Percentiles rank a stretch among this genome's conserved stretches.
These are phyloP conservation scores for Mactromeris polynyma DNA, from an alignment of 2,888 invertebrate species.

Conservation along the genomic window DNA sequence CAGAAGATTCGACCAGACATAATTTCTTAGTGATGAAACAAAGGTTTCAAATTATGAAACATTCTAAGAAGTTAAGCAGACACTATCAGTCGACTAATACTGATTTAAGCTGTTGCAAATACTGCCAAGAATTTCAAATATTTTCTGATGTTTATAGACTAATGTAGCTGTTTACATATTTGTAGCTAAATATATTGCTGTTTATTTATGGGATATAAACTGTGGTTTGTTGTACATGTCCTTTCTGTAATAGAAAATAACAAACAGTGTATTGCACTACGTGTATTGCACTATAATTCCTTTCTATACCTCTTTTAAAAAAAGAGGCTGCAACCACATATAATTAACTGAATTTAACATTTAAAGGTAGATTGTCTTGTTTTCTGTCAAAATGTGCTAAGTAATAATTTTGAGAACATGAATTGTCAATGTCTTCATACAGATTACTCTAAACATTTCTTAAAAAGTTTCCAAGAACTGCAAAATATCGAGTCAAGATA, in stretches of 20 bases:
- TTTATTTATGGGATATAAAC: neutral
- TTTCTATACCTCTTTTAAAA: too few species aligned
- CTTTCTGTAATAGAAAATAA: neutral
- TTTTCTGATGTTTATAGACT: neutral
- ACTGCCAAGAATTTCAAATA: conserved; percentile 4
- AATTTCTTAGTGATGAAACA: conserved; percentile 4
- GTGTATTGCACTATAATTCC: too few species aligned
- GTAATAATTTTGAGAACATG: too few species aligned
- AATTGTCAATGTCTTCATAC: too few species aligned
- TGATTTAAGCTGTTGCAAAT: neutral
- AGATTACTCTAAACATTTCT: too few species aligned
- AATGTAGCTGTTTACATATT: neutral
- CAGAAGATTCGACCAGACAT: neutral
- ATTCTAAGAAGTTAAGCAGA: neutral
- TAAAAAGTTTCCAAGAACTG: too few species aligned
- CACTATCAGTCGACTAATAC: neutral
- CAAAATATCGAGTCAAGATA: too few species aligned
- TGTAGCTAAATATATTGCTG: neutral
- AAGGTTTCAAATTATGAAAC: neutral
- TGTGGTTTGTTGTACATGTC: neutral
- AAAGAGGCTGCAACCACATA: too few species aligned
- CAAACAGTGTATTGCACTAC: neutral
- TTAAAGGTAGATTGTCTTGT: too few species aligned
- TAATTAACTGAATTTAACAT: too few species aligned
- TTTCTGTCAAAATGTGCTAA: too few species aligned